A percentile compares a stretch with the other conserved stretches of the same genome.
phyloP scores from a whole-genome alignment of 2,888 invertebrate genomes.

The Euzophera pinguis region DNA sequence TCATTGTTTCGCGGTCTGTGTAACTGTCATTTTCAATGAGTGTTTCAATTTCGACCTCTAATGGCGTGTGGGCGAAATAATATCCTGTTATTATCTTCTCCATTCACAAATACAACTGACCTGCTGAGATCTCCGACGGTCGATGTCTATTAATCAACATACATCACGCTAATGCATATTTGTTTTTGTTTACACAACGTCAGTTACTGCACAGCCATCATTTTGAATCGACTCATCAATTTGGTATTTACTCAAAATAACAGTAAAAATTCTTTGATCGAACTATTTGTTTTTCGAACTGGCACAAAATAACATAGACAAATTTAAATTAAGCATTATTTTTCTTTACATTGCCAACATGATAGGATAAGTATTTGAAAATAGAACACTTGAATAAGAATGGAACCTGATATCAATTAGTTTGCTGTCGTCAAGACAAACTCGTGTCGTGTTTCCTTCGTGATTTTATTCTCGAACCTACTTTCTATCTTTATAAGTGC shows the following conservation, averaged over 20 bases:
- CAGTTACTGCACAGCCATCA: conserved; percentile 25
- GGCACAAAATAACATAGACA: conserved; percentile 18
- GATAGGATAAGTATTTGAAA: conserved; percentile 29
- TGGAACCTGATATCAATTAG: conserved; percentile 71
- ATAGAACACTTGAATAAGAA: conserved; percentile 53
- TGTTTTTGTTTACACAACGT: conserved; percentile 62
- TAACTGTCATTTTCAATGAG: conserved; percentile 11
- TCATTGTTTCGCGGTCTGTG: not conserved
- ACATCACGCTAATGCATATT: conserved; percentile 57
- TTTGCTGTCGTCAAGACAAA: conserved; percentile 50
- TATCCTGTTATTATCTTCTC: conserved; percentile 33
- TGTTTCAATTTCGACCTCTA: conserved; percentile 8
- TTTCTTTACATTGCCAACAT: not conserved
- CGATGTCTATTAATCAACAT: conserved; percentile 47
- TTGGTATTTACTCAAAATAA: not conserved
- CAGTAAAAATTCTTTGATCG: not conserved
- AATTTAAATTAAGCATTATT: conserved; percentile 5
- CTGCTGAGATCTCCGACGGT: conserved; percentile 39
- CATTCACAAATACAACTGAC: conserved; percentile 42
- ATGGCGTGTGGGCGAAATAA: conserved; percentile 37
- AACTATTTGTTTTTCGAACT: conserved; percentile 15
- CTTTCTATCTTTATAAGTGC: not conserved
- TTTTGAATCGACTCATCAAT: conserved; percentile 6
- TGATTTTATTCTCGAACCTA: conserved; percentile 40
- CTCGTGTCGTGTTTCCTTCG: conserved; percentile 47